Base-by-base conservation (phyloP, 2,113 vertebrate species). In the Mormyrus lacerda region DNA sequence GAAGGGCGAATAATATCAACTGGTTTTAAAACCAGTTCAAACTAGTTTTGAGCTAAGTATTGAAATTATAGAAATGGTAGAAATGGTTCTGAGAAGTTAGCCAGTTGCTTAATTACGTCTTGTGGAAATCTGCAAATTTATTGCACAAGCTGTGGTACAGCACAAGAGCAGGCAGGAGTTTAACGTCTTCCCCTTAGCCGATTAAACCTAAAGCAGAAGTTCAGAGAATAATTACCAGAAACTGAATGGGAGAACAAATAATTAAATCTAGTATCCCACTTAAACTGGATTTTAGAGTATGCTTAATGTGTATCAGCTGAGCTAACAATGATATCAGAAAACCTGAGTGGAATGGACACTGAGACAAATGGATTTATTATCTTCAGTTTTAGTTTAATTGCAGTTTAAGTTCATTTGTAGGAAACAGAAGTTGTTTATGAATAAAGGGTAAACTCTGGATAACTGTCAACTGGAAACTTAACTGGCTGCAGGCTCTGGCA, bases 201-300 rank as follows among this genome's bases (percentile, higher is more conserved):
- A 48, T 55, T 51, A 82, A 88, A 82, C 21, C 47, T 27, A 88
- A 89, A 55, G 48, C 73, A 82, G 88, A 89, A 89, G 47, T 39
- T 24, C 15, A 10, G 31, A 55, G 50, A 55, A 89, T 50, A 83
- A 82, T 82, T 79, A 79, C 87, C 24, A 4, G 39, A 88, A 69
- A 88, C 11, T 47, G 21, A 73, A 73, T 11, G 4, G 44, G 24
- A 73, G 17, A 31, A 88, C 27, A 50, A 27, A 42, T 51, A 50
- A 39, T 24, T 35, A 15, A 35, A 31, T 85, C n/a, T 85, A 24
- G 19, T 13, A 19, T 85, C 4, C 48, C 35, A 6, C 35, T 79
- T 79, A 21, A 79, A 7, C 35, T 39, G 73, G 31, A 39, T 8
- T 35, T 79, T 42, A 39, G 73, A 42, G 6, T 42, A 11, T 42